Conservation (phyloP, 1,140 invertebrate genomes). For the Caenorhabditis remanei region DNA sequence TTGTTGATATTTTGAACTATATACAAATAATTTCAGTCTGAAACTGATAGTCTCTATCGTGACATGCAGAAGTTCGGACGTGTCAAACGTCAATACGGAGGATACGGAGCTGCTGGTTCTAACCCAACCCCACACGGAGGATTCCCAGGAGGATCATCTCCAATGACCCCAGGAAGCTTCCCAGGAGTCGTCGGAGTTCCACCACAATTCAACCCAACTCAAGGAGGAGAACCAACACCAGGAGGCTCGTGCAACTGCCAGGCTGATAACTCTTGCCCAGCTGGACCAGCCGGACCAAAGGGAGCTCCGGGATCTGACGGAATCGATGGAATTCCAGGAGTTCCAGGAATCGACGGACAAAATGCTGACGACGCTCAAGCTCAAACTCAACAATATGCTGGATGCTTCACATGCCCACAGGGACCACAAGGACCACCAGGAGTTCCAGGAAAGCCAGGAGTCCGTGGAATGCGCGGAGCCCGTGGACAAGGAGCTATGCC, state of each 20-base stretch:
- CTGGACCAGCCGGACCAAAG: conserved; percentile 68
- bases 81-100: conserved; percentile 70
- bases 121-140: conserved; percentile 49
- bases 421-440: conserved; percentile 65
- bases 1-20: neutral
- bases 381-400: conserved; percentile 60
- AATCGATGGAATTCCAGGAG: conserved; percentile 64
- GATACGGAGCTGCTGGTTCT: conserved; percentile 62
- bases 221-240: conserved; percentile 23
- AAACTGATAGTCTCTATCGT: conserved; percentile 69
- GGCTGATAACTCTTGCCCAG: conserved; percentile 65
- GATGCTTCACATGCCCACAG: conserved; percentile 67
- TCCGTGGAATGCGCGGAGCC: conserved; percentile 66
- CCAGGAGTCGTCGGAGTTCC: conserved; percentile 59
- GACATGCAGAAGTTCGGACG: conserved; percentile 72
- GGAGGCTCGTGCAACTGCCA: conserved; percentile 65
- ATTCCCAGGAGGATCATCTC: conserved; percentile 44
- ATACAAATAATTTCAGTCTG: conserved; percentile 44
- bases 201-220: conserved; percentile 59
- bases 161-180: conserved; percentile 47
- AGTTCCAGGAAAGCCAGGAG: conserved; percentile 61
- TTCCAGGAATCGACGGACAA: conserved; percentile 64
- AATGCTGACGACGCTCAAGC: conserved; percentile 64
- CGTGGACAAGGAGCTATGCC: conserved; percentile 63
- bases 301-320: conserved; percentile 64